A percentile compares a stretch with the other conserved stretches of the same genome.
These are phyloP conservation scores for Vicugna pacos DNA, from an alignment of 2,113 vertebrate species.

Conservation along the genomic window DNA sequence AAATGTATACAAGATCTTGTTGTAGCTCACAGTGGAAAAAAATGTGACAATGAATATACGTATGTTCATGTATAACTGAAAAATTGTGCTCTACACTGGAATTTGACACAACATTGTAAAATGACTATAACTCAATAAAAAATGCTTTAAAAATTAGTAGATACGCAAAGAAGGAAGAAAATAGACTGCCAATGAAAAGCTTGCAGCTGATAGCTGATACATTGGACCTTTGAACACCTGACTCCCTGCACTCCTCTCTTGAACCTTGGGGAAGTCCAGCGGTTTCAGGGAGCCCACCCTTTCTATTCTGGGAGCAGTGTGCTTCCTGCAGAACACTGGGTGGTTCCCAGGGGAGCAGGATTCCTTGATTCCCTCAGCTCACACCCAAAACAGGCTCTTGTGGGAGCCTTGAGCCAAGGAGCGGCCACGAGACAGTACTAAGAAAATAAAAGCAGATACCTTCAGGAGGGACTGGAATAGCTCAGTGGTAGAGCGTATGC, in stretches of 20 bases:
- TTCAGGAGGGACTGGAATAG: too few relatives aligned
- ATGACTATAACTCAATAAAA: too few relatives aligned
- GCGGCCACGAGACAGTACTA: neutral
- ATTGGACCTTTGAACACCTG: neutral
- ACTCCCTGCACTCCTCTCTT: neutral
- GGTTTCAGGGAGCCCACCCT: neutral
- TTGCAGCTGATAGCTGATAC: neutral
- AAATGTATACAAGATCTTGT: too few relatives aligned
- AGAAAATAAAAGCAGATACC: neutral
- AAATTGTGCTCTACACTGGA: too few relatives aligned
- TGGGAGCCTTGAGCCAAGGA: neutral
- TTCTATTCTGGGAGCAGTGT: neutral
- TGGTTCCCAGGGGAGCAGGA: neutral
- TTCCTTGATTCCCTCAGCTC: neutral
- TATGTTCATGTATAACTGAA: too few relatives aligned
- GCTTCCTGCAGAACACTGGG: fast-evolving
- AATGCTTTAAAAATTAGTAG: neutral
- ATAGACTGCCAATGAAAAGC: neutral
- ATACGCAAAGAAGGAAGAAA: neutral
- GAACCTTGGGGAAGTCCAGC: neutral
- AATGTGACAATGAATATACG: too few relatives aligned
- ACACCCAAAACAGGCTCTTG: neutral
- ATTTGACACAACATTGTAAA: too few relatives aligned
- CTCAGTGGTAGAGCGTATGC: too few relatives aligned
- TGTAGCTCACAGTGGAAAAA: too few relatives aligned